These are phyloP conservation scores for Cataglyphis altisquamis DNA, from an alignment of 2,888 invertebrate genomes.

Conservation along the genomic window DNA sequence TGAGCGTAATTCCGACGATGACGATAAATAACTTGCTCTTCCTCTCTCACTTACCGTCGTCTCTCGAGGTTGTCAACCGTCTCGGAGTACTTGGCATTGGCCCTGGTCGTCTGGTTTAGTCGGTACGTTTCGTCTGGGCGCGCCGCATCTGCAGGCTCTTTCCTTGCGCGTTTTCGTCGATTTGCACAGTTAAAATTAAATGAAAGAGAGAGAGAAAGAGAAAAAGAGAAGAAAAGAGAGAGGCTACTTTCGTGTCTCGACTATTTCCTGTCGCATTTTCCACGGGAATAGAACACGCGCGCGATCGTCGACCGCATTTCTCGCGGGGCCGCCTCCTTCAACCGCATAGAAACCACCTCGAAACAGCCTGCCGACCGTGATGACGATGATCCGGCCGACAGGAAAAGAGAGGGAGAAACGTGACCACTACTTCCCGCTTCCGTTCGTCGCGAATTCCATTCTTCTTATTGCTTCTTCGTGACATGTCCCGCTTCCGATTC, in stretches of 20 bases:
- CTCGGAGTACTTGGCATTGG: constrained; percentile 77
- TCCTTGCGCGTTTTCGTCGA: constrained; percentile 67
- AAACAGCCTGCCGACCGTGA: constrained; percentile 17
- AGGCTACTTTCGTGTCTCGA: constrained; percentile 81
- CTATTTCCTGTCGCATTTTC: constrained; percentile 84
- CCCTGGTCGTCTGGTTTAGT: constrained; percentile 70
- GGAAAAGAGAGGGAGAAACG: constrained; percentile 16
- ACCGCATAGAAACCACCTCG: constrained; percentile 66
- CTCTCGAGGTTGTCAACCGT: constrained; percentile 73
- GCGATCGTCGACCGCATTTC: constrained; percentile 81
- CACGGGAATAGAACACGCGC: constrained; percentile 80
- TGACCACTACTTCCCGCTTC: constrained; percentile 34
- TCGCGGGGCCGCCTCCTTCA: constrained; percentile 71
- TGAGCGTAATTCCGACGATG: background rate
- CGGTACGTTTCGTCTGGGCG: constrained; percentile 61
- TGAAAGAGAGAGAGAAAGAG: background rate
- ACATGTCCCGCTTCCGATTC: background rate
- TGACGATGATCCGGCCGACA: constrained; percentile 29
- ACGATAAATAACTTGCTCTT: constrained; percentile 35
- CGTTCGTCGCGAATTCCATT: constrained; percentile 17
- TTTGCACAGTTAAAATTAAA: constrained; percentile 72
- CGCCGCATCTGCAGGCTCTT: constrained; percentile 2
- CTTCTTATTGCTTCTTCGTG: constrained; percentile 8
- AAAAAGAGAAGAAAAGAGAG: constrained; percentile 3
- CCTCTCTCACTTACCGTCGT: background rate